A percentile compares a stretch with the other conserved stretches of the same genome.
phyloP scores from a whole-genome alignment of 1,140 invertebrate genomes.

The Cecropterus lyciades region DNA sequence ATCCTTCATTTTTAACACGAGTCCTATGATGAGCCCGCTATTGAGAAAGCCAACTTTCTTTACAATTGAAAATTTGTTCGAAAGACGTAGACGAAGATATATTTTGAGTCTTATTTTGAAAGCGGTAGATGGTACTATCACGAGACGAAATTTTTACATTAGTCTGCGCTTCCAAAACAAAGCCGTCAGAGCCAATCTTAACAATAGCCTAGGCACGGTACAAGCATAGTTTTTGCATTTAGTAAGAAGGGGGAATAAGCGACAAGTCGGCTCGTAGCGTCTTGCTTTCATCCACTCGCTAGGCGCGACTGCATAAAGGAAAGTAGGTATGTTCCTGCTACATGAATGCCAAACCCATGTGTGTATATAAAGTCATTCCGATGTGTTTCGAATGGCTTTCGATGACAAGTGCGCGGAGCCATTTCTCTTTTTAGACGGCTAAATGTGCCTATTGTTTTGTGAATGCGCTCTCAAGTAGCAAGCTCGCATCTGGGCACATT shows the following conservation, averaged over 20 bases:
- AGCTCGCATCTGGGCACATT: constrained; percentile 49
- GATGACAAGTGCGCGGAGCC: constrained; percentile 77
- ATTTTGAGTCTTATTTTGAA: constrained; percentile 30
- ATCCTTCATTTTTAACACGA: constrained; percentile 67
- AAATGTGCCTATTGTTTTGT: constrained; percentile 77
- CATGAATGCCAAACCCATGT: constrained; percentile 59
- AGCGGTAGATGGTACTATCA: constrained; percentile 14
- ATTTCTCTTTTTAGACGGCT: constrained; percentile 76
- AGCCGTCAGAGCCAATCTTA: constrained; percentile 67
- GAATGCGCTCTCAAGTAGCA: constrained; percentile 58
- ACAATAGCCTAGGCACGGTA: constrained; percentile 66
- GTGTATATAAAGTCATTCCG: constrained; percentile 62
- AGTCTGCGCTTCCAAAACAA: constrained; percentile 54
- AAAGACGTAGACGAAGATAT: background rate
- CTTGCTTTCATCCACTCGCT: constrained; percentile 78
- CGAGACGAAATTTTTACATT: constrained; percentile 33
- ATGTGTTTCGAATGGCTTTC: constrained; percentile 80
- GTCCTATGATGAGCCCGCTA: constrained; percentile 44
- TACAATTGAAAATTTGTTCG: constrained; percentile 29
- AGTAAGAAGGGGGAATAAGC: constrained; percentile 69
- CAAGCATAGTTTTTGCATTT: constrained; percentile 74
- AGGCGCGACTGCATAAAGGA: constrained; percentile 71
- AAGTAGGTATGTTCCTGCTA: constrained; percentile 53
- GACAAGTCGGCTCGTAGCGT: constrained; percentile 60
- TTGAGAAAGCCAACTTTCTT: constrained; percentile 39